phyloP scores from a whole-genome alignment of 2,113 vertebrate species.

The Corvus cornix region DNA sequence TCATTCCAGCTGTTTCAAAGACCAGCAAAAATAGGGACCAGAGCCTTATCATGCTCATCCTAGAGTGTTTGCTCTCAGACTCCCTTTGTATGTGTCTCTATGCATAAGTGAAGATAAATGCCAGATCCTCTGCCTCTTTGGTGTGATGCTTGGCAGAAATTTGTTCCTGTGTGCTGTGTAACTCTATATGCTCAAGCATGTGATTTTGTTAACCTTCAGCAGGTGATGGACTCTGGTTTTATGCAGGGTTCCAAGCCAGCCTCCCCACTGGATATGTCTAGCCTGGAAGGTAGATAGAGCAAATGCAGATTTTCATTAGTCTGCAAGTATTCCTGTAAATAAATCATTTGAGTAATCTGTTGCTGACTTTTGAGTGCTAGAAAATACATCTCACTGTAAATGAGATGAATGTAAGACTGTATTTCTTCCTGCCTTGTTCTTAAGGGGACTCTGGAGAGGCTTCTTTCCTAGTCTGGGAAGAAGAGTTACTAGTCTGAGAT shows the following conservation, averaged over 20 bases:
- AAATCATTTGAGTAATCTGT: neutral
- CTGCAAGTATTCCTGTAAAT: neutral
- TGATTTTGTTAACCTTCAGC: neutral
- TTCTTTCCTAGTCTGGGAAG: neutral
- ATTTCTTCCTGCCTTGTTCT: neutral
- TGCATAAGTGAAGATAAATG: no score
- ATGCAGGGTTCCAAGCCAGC: neutral
- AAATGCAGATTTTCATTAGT: neutral
- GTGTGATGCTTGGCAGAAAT: neutral
- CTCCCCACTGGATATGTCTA: neutral
- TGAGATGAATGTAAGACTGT: neutral
- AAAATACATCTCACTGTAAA: neutral
- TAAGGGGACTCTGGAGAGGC: neutral
- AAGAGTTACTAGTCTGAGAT: neutral
- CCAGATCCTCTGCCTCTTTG: neutral
- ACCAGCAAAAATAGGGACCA: accelerated
- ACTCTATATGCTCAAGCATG: neutral
- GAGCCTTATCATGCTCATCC: neutral
- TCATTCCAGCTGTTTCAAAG: neutral
- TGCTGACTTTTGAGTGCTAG: neutral
- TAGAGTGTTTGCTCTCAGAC: neutral
- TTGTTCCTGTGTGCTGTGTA: neutral
- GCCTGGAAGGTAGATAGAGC: neutral
- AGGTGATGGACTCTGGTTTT: accelerated
- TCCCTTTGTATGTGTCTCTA: neutral